phyloP scores from a whole-genome alignment of 2,888 invertebrate species.

The Pseudococcus jackbeardsleyi region DNA sequence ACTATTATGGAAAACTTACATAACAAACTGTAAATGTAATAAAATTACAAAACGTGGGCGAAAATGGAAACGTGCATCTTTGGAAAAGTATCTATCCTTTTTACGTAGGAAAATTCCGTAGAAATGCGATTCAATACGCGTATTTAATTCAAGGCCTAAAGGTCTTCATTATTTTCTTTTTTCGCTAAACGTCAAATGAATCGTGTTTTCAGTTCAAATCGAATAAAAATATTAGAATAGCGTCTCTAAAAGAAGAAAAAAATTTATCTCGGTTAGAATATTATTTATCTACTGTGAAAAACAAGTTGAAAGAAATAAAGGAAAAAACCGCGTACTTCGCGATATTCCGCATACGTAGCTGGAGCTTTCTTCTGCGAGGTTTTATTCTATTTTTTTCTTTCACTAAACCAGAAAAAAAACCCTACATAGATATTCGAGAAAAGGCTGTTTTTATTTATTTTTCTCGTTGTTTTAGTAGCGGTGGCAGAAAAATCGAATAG shows the following conservation, averaged over 20 bases:
- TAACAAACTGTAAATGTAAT: not conserved
- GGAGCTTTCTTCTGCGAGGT: not conserved
- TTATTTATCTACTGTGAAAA: conserved; percentile 3
- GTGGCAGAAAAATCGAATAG: not conserved
- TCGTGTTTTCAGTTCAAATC: conserved; percentile 30
- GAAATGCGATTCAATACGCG: not conserved
- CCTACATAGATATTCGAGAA: not conserved
- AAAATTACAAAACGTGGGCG: not conserved
- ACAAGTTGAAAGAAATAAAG: not conserved
- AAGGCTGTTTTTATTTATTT: conserved; percentile 5
- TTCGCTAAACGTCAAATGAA: conserved; percentile 31
- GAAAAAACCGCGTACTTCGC: not conserved
- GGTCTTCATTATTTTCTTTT: conserved; percentile 34
- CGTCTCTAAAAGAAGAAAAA: not conserved
- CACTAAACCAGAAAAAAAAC: not conserved
- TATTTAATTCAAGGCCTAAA: conserved; percentile 5
- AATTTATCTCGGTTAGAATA: conserved; percentile 7
- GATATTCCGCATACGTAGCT: not conserved
- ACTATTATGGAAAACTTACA: not conserved
- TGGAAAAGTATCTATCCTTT: no score
- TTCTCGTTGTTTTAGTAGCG: not conserved
- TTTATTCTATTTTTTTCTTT: not conserved
- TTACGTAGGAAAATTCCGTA: no score
- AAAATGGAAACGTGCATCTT: not conserved
- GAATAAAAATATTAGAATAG: conserved; percentile 39